A percentile compares a stretch with the other conserved stretches of the same genome.
phyloP scores from a whole-genome alignment of 2,797 vertebrate genomes.

The Onychomys leucogaster region DNA sequence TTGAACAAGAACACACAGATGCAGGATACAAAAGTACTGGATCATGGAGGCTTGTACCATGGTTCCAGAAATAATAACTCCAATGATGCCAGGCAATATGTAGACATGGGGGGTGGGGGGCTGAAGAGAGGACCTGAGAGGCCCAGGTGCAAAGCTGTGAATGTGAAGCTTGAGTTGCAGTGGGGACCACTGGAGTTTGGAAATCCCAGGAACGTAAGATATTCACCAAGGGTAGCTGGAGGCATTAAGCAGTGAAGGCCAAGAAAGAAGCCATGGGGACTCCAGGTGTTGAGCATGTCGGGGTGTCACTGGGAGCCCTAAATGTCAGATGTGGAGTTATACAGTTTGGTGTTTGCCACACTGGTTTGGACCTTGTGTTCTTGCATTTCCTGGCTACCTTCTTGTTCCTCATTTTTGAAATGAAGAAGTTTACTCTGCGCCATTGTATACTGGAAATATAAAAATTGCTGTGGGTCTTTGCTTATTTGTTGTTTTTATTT shows the following conservation, averaged over 20 bases:
- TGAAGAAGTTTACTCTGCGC: background rate
- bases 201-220: background rate
- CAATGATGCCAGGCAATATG: background rate
- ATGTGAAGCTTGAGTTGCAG: background rate
- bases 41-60: background rate
- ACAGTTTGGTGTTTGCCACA: background rate
- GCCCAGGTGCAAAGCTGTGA: background rate
- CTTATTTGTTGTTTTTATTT: background rate
- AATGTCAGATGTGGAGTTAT: background rate
- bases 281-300: background rate
- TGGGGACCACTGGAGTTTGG: background rate
- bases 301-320: background rate
- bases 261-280: background rate
- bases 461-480: background rate
- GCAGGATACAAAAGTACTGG: background rate
- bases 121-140: background rate
- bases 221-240: background rate
- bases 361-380: background rate
- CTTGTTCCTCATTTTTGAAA: background rate
- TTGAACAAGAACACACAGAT: background rate
- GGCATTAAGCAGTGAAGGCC: background rate
- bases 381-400: background rate
- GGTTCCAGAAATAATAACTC: background rate
- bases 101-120: too few relatives aligned
- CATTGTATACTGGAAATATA: background rate